Evolutionary conservation across 2,797 vertebrate genomes (phyloP), one percentile per base, ranked within the genome.

Genomic region (Cheirogaleus major): DNA sequence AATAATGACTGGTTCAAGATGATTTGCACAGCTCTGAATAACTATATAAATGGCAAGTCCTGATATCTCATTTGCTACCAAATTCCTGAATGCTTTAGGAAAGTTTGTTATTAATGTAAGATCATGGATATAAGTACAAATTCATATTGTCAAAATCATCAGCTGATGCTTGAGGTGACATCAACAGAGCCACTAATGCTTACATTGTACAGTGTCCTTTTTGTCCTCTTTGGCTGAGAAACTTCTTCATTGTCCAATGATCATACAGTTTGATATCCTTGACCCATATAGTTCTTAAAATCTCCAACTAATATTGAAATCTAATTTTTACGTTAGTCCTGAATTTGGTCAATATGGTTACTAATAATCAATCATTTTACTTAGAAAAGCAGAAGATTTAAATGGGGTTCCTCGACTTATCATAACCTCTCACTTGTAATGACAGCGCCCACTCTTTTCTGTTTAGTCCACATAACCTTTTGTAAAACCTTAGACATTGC

Each of bases 141-240:
- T 88, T 94, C 48, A 57, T 73, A 41, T 65, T 73, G 25, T 57
- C 41, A 92, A 91, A 93, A 73, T 76, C 48, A 38, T 69, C 88
- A 88, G 43, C 30, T 67, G 59, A 82, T 35, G n/a, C 13, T 93
- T 69, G 18, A 70, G 32, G 11, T 91, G 76, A 69, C 17, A 55
- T 27, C 8, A 17, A 22, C 55, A 70, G 48, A 97, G 32, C 15
- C 43, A 63, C n/a, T 41, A 52, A 7, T n/a, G 27, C 61, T 92
- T 45, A 75, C 70, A 43, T 30, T 57, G 9, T 50, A 48, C 75
- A 78, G 20, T 35, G 48, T 8, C 72, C n/a, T 67, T 82, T 83
- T 82, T 79, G 25, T 43, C 45, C 50, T 90, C 32, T 63, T 80
- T 57, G 81, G 32, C 50, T 69, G 43, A 32, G 81, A 38, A 23